A percentile compares a stretch with the other conserved stretches of the same genome.
Evolutionary conservation across 2,113 vertebrate genomes (phyloP).

Genomic region (Piprites chloris): DNA sequence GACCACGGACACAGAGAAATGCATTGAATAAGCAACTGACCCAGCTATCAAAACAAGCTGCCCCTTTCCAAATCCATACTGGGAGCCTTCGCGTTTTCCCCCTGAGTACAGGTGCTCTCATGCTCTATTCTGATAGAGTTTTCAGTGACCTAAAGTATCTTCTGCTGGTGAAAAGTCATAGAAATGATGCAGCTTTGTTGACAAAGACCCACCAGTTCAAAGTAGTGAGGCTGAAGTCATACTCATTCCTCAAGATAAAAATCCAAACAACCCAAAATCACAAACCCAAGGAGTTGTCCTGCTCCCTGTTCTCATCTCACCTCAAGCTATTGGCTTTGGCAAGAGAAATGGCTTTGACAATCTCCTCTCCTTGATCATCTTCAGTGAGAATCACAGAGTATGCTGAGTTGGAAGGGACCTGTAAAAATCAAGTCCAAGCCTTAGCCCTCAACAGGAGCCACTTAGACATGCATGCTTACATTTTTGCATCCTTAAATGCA

Average conservation of each 20-base stretch:
- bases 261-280: not conserved
- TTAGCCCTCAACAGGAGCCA: not conserved
- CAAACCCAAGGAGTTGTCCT: not conserved
- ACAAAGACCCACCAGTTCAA: not conserved
- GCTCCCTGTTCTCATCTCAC: not conserved
- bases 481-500: not conserved
- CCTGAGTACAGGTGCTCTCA: rapidly evolving
- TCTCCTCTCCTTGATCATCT: not conserved
- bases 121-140: not conserved
- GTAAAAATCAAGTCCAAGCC: not conserved
- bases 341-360: not conserved
- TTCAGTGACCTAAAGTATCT: not conserved
- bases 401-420: not conserved
- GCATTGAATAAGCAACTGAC: not conserved
- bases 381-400: not conserved
- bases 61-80: not conserved
- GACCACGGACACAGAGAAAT: not conserved
- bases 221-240: not conserved
- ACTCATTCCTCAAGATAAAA: not conserved
- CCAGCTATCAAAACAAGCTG: conserved; percentile 12
- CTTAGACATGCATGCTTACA: not conserved
- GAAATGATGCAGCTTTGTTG: no score
- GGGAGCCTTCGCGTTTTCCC: not conserved
- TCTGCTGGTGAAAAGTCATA: not conserved
- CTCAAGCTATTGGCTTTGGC: not conserved